These are phyloP conservation scores for Nyctalus aviator DNA, from an alignment of 2,797 vertebrate genomes.

Conservation along the genomic window DNA sequence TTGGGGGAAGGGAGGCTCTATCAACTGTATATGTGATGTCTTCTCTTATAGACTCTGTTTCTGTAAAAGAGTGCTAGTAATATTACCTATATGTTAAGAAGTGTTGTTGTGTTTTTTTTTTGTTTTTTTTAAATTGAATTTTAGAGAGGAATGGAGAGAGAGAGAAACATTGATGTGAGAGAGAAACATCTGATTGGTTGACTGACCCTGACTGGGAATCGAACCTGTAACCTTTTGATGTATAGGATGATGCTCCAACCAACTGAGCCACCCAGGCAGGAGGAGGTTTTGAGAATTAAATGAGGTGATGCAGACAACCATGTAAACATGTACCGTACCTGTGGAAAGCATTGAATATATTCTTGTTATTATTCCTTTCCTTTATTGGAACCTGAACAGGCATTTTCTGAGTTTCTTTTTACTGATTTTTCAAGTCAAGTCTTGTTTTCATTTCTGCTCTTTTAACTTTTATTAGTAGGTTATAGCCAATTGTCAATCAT, in stretches of 20 bases:
- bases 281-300: slow-evolving; percentile 10
- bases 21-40: neutral
- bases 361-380: neutral
- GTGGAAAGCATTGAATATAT: neutral
- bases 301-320: neutral
- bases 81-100: neutral
- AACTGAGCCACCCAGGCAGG: neutral
- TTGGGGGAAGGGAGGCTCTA: too few relatives aligned
- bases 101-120: neutral
- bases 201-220: neutral
- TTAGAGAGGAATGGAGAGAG: neutral
- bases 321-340: neutral
- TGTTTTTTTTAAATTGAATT: neutral
- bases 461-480: neutral
- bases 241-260: neutral
- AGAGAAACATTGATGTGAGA: neutral
- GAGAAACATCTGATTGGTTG: neutral
- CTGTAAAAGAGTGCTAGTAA: neutral
- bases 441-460: slow-evolving; percentile 9
- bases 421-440: neutral
- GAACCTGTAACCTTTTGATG: neutral
- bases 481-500: neutral
- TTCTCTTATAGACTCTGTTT: neutral
- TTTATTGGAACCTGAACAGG: neutral
- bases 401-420: neutral